These are phyloP conservation scores for Anseranas semipalmata DNA, from an alignment of 2,113 vertebrate species.

Conservation along the genomic window DNA sequence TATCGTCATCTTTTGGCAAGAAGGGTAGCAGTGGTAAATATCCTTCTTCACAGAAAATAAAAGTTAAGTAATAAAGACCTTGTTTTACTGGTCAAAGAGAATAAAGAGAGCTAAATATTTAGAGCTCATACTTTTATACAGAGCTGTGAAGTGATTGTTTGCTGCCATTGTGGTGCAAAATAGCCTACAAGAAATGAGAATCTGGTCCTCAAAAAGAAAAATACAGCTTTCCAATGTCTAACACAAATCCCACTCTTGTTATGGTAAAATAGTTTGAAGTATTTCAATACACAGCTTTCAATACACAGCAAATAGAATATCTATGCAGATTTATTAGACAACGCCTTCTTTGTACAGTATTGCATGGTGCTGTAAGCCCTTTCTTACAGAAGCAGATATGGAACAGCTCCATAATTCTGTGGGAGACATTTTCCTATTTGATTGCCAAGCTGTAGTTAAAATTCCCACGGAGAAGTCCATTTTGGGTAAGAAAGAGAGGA, in stretches of 20 bases:
- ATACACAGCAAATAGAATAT: slow-evolving; percentile 4
- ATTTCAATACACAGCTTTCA: slow-evolving; percentile 4
- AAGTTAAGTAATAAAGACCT: neutral
- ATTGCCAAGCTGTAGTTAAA: slow-evolving; percentile 22
- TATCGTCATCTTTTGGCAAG: neutral
- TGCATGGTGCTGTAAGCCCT: slow-evolving; percentile 20
- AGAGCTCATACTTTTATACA: neutral
- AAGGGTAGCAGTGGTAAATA: neutral
- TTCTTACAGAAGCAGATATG: slow-evolving; percentile 46
- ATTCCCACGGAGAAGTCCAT: neutral
- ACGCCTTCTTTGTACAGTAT: slow-evolving; percentile 21
- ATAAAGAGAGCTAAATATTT: neutral
- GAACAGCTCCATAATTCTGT: slow-evolving; percentile 45
- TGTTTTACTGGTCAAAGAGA: neutral
- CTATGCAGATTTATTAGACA: slow-evolving; percentile 40
- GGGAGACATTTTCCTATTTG: slow-evolving; percentile 35
- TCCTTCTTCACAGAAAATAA: neutral
- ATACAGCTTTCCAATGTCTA: neutral
- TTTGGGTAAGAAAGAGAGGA: neutral
- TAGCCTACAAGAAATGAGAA: neutral
- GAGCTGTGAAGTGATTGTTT: neutral
- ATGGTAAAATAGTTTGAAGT: neutral
- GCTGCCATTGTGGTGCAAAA: neutral
- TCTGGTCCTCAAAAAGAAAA: neutral
- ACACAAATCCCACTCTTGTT: slow-evolving; percentile 6